Conservation (phyloP, 1,140 invertebrate species). For the Drosophila mayri region DNA sequence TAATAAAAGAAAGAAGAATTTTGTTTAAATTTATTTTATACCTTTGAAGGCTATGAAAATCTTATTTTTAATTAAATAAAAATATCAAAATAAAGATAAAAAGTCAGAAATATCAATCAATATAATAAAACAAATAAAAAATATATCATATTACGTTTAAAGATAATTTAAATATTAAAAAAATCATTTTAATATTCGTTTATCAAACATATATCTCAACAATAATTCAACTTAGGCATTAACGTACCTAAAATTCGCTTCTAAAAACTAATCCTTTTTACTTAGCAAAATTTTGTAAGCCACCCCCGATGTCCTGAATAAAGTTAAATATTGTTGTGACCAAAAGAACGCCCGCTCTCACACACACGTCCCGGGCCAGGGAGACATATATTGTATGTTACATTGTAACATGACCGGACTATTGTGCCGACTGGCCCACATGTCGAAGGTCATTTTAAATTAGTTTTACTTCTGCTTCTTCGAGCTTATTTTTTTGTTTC, state of each 20-base stretch:
- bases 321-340: constrained; percentile 63
- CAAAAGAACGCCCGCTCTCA: constrained; percentile 24
- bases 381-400: constrained; percentile 36
- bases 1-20: not conserved
- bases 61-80: not conserved
- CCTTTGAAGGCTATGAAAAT: not conserved
- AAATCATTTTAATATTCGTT: too few species aligned
- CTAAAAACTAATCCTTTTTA: not conserved
- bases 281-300: not conserved
- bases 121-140: too few species aligned
- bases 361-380: constrained; percentile 23
- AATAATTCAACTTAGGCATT: too few species aligned
- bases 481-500: constrained; percentile 17
- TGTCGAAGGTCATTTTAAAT: constrained; percentile 79
- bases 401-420: constrained; percentile 62
- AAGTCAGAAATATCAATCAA: too few species aligned
- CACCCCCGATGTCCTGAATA: constrained; percentile 35
- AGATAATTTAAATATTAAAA: too few species aligned
- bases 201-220: too few species aligned
- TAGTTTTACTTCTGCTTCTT: constrained; percentile 58
- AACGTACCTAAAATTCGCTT: not conserved
- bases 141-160: too few species aligned
- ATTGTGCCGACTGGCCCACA: constrained; percentile 59
- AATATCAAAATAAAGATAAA: too few species aligned
- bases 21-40: not conserved